These are phyloP conservation scores for Mycetomoellerius zeteki DNA, from an alignment of 1,140 invertebrate species.

Conservation along the genomic window DNA sequence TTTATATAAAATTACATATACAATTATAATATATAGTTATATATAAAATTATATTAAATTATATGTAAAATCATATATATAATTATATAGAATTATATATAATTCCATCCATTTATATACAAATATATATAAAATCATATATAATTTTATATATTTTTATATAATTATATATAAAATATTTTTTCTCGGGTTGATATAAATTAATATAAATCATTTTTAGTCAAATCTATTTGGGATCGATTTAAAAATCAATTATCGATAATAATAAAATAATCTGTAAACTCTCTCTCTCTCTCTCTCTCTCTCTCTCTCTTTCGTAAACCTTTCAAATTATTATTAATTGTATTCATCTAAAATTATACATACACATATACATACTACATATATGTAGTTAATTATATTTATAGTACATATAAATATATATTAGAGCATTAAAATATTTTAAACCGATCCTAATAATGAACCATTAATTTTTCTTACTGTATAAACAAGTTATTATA, in stretches of 20 bases:
- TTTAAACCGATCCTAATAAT: constrained; percentile 29
- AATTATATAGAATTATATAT: too few species aligned
- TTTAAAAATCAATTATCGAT: constrained; percentile 6
- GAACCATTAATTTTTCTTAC: neutral
- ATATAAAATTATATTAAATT: too few species aligned
- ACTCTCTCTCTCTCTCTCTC: neutral
- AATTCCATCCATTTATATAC: too few species aligned
- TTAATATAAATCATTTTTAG: neutral
- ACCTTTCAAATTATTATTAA: neutral
- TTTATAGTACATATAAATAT: neutral
- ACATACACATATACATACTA: neutral
- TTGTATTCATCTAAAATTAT: neutral
- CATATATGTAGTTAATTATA: neutral
- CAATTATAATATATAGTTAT: too few species aligned
- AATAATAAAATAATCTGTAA: neutral
- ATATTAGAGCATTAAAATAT: neutral
- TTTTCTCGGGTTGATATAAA: too few species aligned
- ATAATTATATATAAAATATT: too few species aligned
- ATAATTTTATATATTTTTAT: too few species aligned
- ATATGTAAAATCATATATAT: too few species aligned
- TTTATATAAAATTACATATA: too few species aligned
- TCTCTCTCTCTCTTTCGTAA: neutral
- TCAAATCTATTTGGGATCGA: neutral
- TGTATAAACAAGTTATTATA: neutral
- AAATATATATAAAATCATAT: too few species aligned